These are phyloP conservation scores for Melospiza georgiana DNA, from an alignment of 2,113 vertebrate species.

Conservation along the genomic window DNA sequence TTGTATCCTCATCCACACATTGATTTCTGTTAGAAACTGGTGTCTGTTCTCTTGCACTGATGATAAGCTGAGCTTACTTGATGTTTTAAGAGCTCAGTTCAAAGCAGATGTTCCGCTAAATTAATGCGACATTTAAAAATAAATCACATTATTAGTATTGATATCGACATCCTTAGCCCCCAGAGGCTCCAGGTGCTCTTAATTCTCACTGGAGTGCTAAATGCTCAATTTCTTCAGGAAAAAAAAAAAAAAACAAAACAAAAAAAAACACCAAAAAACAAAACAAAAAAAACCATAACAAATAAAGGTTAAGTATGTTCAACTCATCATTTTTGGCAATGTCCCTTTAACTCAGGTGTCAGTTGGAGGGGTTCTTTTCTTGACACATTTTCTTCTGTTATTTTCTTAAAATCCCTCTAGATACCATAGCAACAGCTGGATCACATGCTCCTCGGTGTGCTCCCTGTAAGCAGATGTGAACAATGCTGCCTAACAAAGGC, in stretches of 20 bases:
- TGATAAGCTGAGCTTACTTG: background rate
- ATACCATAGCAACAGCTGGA: constrained; percentile 71
- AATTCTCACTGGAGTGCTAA: background rate
- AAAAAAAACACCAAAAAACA: too few relatives aligned
- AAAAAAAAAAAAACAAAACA: background rate
- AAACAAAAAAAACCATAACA: background rate
- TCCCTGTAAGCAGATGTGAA: constrained; percentile 66
- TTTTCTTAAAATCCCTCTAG: constrained; percentile 55
- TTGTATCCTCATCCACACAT: background rate
- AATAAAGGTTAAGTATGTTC: background rate
- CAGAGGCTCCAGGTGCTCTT: background rate
- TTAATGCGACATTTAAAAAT: background rate
- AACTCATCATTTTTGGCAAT: background rate
- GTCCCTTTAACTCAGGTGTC: constrained; percentile 52
- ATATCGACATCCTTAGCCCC: background rate
- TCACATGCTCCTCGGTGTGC: constrained; percentile 45
- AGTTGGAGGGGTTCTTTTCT: constrained; percentile 24
- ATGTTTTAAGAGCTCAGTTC: background rate
- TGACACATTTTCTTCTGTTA: background rate
- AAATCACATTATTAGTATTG: background rate
- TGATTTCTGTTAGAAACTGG: background rate
- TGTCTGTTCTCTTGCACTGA: background rate
- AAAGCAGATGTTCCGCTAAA: background rate
- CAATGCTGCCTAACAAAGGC: constrained; percentile 57
- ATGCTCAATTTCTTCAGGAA: background rate